Percentiles rank a stretch among this genome's conserved stretches.
phyloP scores from a whole-genome alignment of 2,888 invertebrate genomes.

The Agriopis leucophaearia region DNA sequence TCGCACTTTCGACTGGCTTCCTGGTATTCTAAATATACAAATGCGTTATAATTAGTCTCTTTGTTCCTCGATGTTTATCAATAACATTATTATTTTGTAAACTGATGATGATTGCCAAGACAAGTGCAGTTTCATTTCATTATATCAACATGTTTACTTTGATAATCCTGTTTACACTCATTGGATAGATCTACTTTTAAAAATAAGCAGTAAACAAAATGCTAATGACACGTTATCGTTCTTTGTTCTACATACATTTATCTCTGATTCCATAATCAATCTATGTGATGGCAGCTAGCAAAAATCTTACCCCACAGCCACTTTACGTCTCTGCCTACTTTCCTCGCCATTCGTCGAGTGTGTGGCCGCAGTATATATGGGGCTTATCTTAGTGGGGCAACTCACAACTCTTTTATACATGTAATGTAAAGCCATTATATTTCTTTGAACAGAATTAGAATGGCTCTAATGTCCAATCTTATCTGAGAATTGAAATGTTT shows the following conservation, averaged over 20 bases:
- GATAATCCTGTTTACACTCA: background rate
- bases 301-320: background rate
- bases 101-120: constrained; percentile 12
- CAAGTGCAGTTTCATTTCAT: background rate
- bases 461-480: background rate
- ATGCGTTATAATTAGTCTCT: constrained; percentile 5
- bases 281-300: background rate
- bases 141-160: constrained; percentile 17
- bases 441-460: background rate
- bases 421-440: background rate
- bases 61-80: constrained; percentile 8
- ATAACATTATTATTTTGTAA: background rate
- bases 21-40: background rate
- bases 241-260: background rate
- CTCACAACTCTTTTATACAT: background rate
- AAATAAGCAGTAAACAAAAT: constrained; percentile 5
- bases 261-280: background rate
- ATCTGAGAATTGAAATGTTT: background rate
- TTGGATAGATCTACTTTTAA: background rate
- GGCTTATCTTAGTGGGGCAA: too few relatives aligned
- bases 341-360: too few relatives aligned
- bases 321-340: too few relatives aligned
- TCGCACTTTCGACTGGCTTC: constrained; percentile 8
- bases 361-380: too few relatives aligned
- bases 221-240: background rate